Base-by-base conservation (phyloP, 2,888 invertebrate genomes). In the Papilio gigon region DNA sequence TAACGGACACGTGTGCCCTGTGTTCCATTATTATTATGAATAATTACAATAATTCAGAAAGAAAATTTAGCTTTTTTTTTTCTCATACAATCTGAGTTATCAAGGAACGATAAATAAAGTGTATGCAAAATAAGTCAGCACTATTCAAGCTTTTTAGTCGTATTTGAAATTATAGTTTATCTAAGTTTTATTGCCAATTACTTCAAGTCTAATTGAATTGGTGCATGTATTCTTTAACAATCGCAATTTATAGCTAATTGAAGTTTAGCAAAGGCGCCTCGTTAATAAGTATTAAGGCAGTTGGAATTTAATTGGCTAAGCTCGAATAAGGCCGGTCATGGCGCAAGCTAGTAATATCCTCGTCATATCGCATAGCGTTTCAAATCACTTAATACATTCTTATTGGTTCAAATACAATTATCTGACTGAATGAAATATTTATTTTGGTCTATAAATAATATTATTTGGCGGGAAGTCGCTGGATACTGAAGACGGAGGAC, bases 201-300 rank as follows among this genome's bases (percentile, higher is more conserved):
- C 75, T 72, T 79, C 74, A 72, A 75, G 76, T 76, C 73, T 62
- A 69, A 72, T 62, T 70, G 58, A 74, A 71, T 70, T 73, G 70
- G 68, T 76, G 76, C 75, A 76, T 78, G 76, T 77, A 75, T 72
- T 68, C 71, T 70, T 71, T 75, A 75, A 76, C 76, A 74, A 80
- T 80, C 76, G 80, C 80, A 79, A 82, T 82, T 78, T 82, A 81
- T 79, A 74, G 76, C 72, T 80, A 84, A 86, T 86, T 82, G 80
- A 75, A 81, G 81, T 84, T 80, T 79, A 80, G 73, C 72, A 77
- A 71, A 72, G 73, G 72, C 73, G 73, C 68, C 70, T 72, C 78
- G 76, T 81, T 84, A 83, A 82, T 85, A 83, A 82, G 78, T 82
- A 84, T 50, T 25, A 53, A 53, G 83, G 84, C 82, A 82, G 84